Base-by-base conservation (phyloP, 2,797 vertebrate genomes). In the Momotus momota region DNA sequence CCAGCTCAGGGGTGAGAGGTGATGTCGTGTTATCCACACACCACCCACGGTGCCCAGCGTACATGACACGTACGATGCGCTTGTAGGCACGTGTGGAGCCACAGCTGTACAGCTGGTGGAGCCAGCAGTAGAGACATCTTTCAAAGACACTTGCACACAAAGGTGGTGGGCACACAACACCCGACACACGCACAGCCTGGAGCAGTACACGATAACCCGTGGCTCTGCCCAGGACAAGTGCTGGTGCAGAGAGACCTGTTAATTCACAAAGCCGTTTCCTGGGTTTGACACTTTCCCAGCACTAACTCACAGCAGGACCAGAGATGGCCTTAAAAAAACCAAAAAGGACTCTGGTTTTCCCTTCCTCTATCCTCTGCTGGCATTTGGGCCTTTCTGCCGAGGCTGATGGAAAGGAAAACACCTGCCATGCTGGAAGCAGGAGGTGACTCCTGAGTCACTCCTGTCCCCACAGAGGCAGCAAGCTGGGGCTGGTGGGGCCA, bases 51-150 rank as follows among this genome's bases (percentile, higher is more conserved):
- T 17, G 25, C 52, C 61, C 52, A 18, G 0, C 3, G 4, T 5
- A 3, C 7, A 0, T 0, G 6, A 6, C 9, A 2, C 1, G 2
- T 13, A 5, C 5, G 5, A 26, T 1, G 4, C 14, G 3, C 73
- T 21, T 19, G 7, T 1, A 8, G 38, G 33, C 41, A 7, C 48
- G 1, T 10, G 2, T 0, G 1, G 72, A 70, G 60, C 58, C 26
- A 11, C 3, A 25, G 27, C 16, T 8, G 1, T 6, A 12, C 1
- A 17, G 33, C 29, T 3, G 13, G 11, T 8, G 27, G 38, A 79
- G 31, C 31, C 23, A 14, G 21, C 7, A 1, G 41, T 2, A 66
- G 3, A 54, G 35, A 52, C 57, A 6, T 14, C n/a, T 35, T 35
- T 22, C 48, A 6, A 21, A 52, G n/a, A 6, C 16, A 6, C 21